Conservation (phyloP, 2,888 invertebrate species). For the Calliphora vomitoria region DNA sequence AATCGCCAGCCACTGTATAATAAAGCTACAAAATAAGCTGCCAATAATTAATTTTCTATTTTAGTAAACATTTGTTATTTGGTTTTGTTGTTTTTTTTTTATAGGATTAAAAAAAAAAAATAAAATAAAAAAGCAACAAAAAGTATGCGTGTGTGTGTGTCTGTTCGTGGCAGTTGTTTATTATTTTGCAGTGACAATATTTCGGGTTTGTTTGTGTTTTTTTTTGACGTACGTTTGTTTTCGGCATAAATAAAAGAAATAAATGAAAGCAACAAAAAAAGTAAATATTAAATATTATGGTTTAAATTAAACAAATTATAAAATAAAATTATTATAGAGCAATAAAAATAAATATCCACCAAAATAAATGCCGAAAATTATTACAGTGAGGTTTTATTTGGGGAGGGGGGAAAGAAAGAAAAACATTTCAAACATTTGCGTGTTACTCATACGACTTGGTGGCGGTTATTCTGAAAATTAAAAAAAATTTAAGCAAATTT, state of each 20-base stretch:
- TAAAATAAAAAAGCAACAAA: slow-evolving; percentile 9
- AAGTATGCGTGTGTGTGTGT: neutral
- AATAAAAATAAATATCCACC: neutral
- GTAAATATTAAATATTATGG: slow-evolving; percentile 10
- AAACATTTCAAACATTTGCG: neutral
- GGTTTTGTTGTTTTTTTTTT: neutral
- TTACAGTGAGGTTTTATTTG: neutral
- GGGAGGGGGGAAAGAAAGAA: neutral
- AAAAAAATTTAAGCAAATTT: neutral
- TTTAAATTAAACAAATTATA: slow-evolving; percentile 13
- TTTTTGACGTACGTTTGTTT: neutral
- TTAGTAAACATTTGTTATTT: slow-evolving; percentile 25
- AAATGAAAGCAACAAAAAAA: neutral
- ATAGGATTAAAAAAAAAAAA: neutral
- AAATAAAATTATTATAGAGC: slow-evolving; percentile 7
- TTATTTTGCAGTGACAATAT: neutral
- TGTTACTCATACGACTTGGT: slow-evolving; percentile 21
- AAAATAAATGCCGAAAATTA: neutral
- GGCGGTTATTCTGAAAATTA: neutral
- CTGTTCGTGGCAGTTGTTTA: neutral
- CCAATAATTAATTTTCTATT: slow-evolving; percentile 24
- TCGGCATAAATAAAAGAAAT: slow-evolving; percentile 22
- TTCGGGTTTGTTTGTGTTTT: slow-evolving; percentile 20
- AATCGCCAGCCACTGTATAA: slow-evolving; percentile 9
- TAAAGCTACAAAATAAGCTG: slow-evolving; percentile 5